Percentiles rank a stretch among this genome's conserved stretches.
phyloP scores from a whole-genome alignment of 1,140 invertebrate genomes.

The Pseudomyrmex flavicornis region DNA sequence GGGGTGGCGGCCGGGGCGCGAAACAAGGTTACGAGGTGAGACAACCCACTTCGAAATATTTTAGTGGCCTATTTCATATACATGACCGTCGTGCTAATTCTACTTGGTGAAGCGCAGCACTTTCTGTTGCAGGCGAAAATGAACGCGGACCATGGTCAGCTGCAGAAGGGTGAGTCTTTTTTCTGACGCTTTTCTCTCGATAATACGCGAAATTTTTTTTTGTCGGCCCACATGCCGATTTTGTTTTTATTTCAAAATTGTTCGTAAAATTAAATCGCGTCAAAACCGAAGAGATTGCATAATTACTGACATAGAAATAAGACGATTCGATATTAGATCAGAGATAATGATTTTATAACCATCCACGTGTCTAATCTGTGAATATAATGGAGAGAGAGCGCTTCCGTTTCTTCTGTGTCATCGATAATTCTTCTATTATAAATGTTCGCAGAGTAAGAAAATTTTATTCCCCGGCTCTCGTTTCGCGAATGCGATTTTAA shows the following conservation, averaged over 20 bases:
- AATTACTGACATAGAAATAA: neutral
- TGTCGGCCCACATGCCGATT: no score
- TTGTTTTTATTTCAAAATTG: neutral
- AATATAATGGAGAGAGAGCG: neutral
- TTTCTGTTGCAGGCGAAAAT: conserved; percentile 87
- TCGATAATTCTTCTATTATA: neutral
- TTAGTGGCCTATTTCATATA: conserved; percentile 61
- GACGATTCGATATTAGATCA: neutral
- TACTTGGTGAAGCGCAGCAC: conserved; percentile 84
- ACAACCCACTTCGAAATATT: conserved; percentile 67
- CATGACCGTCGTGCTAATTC: conserved; percentile 74
- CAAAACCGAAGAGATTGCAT: no score
- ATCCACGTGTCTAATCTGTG: neutral
- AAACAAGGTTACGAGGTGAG: conserved; percentile 87
- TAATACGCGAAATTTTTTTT: no score
- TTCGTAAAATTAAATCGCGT: no score
- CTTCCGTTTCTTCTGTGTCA: neutral
- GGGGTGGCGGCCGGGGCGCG: conserved; percentile 83
- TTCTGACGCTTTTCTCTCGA: no score
- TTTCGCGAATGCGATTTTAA: neutral
- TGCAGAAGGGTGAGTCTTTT: conserved; percentile 85
- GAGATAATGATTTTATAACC: neutral
- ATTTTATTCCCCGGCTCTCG: neutral
- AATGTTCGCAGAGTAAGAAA: neutral
- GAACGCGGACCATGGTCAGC: conserved; percentile 86